phyloP scores from a whole-genome alignment of 2,113 vertebrate genomes.

The Silurus meridionalis region DNA sequence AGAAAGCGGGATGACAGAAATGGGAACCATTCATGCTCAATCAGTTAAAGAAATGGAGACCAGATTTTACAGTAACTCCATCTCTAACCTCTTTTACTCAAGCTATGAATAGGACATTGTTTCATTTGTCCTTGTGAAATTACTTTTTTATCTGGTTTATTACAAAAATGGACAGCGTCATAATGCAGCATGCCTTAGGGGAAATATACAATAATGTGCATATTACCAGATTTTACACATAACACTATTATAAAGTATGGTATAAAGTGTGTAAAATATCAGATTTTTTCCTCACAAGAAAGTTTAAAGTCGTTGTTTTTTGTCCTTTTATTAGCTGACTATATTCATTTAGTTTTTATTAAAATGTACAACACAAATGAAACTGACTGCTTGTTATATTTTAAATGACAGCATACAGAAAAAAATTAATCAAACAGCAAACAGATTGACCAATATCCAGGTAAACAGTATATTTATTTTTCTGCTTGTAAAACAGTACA shows the following conservation, averaged over 20 bases:
- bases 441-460: background rate
- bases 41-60: constrained; percentile 48
- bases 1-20: constrained; percentile 26
- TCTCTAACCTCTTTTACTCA: too few relatives aligned
- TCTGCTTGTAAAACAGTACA: background rate
- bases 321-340: background rate
- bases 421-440: background rate
- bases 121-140: constrained; percentile 13
- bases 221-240: background rate
- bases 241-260: background rate
- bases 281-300: background rate
- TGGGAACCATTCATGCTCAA: constrained; percentile 32
- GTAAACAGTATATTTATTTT: background rate
- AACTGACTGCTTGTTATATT: background rate
- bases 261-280: too few relatives aligned
- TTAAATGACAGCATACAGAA: background rate
- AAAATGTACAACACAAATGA: background rate
- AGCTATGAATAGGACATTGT: constrained; percentile 24
- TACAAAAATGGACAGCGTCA: background rate
- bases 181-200: background rate
- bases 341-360: background rate
- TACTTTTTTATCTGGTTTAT: constrained; percentile 38
- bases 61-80: constrained; percentile 45
- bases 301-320: background rate
- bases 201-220: background rate